phyloP scores from a whole-genome alignment of 1,140 invertebrate species.

The fruit fly (Drosophila melanogaster) region Release_6_plus_ISO1_MT NT_033777.3:24024501-24025000 shows the following conservation, averaged over 20 bases:
- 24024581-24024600: slow-evolving; percentile 46
- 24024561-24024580: slow-evolving; percentile 74
- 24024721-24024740: slow-evolving; percentile 2
- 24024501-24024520: slow-evolving; percentile 28
- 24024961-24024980: slow-evolving; percentile 47
- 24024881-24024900: slow-evolving; percentile 18
- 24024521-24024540: slow-evolving; percentile 8
- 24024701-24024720: slow-evolving; percentile 5
- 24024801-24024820: slow-evolving; percentile 67
- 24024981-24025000: slow-evolving; percentile 38
- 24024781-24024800: slow-evolving; percentile 31
- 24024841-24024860: slow-evolving; percentile 67
- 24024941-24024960: slow-evolving; percentile 35
- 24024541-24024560: slow-evolving; percentile 77
- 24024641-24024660: slow-evolving; percentile 69
- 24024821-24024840: slow-evolving; percentile 77
- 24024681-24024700: slow-evolving; percentile 31
- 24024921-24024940: slow-evolving; percentile 47
- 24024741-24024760: slow-evolving; percentile 26
- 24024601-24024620: slow-evolving; percentile 19
- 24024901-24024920: slow-evolving; percentile 28
- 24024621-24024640: slow-evolving; percentile 21
- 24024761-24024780: slow-evolving; percentile 1
- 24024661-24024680: slow-evolving; percentile 43
- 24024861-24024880: slow-evolving; percentile 46